Base-by-base conservation (phyloP, 2,113 vertebrate species). In the Colistium nudipinnis region DNA sequence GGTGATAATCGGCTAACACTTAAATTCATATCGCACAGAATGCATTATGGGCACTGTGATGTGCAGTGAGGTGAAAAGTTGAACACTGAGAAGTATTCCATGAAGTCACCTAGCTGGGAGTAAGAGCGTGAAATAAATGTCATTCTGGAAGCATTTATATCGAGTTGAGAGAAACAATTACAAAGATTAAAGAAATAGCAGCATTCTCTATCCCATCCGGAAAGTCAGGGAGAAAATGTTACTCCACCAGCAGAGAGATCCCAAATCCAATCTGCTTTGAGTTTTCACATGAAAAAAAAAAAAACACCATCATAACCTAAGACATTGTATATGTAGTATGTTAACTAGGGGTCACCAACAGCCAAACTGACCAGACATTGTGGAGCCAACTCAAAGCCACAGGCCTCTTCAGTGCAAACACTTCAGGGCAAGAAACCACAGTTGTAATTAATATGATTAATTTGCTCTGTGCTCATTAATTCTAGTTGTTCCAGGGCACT, bases 1-100 rank as follows among this genome's bases (percentile, higher is more conserved):
- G 60, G 52, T 65, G 78, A 80, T 75, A 66, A 86, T 79, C 39
- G 20, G 30, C 78, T 22, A 64, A 67, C 54, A 51, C 75, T 70
- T 78, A 70, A 59, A 81, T 60, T 63, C 63, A 74, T 53, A 73
- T 57, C 14, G 7, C 57, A 80, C 55, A 76, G n/a, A 45, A 60
- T 62, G 64, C 61, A 69, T 78, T 70, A 62, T 77, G 39, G 17
- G 27, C 8, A 52, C 61, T 66, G 12, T 48, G 52, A 67, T 72
- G 72, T 70, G 80, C 3, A 41, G 53, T 3, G 74, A 78, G 64
- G 64, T 82, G 78, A 78, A 76, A 41, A 68, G 57, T 67, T 67
- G 70, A 62, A 65, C 67, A 77, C 31, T 4, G 1, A 53, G 56
- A 60, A 66, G 60, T 61, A 75, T 70, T 65, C 51, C 39, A 36